Conservation (phyloP, 2,797 vertebrate species). For the Anguilla megastoma region DNA sequence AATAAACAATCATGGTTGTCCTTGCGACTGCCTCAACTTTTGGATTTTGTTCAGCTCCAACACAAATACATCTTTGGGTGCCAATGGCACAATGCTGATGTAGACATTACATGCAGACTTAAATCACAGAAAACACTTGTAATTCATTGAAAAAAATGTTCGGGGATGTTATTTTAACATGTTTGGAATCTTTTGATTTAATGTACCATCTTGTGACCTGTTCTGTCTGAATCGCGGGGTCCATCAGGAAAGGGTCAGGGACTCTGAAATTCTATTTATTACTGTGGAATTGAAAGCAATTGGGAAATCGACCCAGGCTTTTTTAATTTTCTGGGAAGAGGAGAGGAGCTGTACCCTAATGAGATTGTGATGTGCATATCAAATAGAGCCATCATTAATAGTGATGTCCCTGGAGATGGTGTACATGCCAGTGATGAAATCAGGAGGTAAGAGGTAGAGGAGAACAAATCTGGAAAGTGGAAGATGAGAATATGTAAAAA, state of each 20-base stretch:
- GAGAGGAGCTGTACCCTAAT: slow-evolving; percentile 6
- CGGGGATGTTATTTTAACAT: not conserved
- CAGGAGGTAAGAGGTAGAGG: not conserved
- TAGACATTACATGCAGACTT: not conserved
- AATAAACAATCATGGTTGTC: not conserved
- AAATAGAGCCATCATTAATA: slow-evolving; percentile 20
- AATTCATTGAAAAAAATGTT: not conserved
- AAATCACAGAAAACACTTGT: not conserved
- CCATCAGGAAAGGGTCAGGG: slow-evolving; percentile 16
- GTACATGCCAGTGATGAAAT: not conserved
- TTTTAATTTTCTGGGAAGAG: slow-evolving; percentile 28
- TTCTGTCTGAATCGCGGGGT: not conserved
- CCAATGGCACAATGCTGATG: not conserved
- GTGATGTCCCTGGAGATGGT: not conserved
- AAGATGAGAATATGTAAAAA: not conserved
- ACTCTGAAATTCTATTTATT: not conserved
- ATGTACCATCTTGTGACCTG: not conserved
- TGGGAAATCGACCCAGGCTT: slow-evolving; percentile 10
- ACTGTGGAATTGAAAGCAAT: slow-evolving; percentile 20
- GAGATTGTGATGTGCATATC: slow-evolving; percentile 23
- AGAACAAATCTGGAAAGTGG: not conserved
- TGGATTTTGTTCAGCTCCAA: not conserved
- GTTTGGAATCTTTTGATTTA: slow-evolving; percentile 3
- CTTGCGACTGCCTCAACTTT: not conserved
- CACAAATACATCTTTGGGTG: not conserved